Percentiles rank a stretch among this genome's conserved stretches.
Conservation (phyloP, 1,140 invertebrate genomes). For the Caenorhabditis elegans region DNA sequence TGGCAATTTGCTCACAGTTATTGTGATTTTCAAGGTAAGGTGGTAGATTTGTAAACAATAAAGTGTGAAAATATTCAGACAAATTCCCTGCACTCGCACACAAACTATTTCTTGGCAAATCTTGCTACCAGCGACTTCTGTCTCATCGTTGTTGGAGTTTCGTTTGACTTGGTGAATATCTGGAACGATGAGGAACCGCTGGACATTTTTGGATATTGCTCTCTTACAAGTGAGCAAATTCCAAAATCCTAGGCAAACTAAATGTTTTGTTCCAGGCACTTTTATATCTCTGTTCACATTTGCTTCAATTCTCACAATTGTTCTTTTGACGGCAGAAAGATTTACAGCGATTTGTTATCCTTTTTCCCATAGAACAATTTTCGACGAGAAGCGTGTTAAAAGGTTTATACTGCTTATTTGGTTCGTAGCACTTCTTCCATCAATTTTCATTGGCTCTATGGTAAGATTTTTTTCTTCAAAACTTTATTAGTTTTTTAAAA, state of each 20-base stretch:
- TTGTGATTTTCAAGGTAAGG: conserved; percentile 77
- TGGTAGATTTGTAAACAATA: background rate
- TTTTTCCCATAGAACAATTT: conserved; percentile 49
- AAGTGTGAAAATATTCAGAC: conserved; percentile 69
- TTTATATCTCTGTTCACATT: conserved; percentile 63
- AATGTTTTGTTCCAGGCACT: conserved; percentile 44
- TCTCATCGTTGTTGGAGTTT: conserved; percentile 73
- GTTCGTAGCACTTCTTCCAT: conserved; percentile 62
- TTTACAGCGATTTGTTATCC: conserved; percentile 64
- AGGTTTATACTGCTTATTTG: conserved; percentile 54
- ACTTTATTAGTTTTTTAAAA: background rate
- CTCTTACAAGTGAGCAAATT: conserved; percentile 51
- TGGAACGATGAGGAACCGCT: conserved; percentile 36
- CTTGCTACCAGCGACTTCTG: conserved; percentile 87
- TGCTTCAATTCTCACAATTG: conserved; percentile 57
- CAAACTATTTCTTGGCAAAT: conserved; percentile 87
- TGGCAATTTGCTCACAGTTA: conserved; percentile 86
- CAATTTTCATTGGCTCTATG: conserved; percentile 61
- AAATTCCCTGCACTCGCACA: conserved; percentile 83
- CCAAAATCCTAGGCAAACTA: background rate
- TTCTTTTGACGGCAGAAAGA: conserved; percentile 55
- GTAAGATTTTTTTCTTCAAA: conserved; percentile 21
- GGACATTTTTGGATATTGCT: conserved; percentile 50
- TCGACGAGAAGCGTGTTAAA: conserved; percentile 44
- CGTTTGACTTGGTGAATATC: conserved; percentile 64